These are phyloP conservation scores for Zaprionus lachaisei DNA, from an alignment of 1,140 invertebrate genomes.

Conservation along the genomic window DNA sequence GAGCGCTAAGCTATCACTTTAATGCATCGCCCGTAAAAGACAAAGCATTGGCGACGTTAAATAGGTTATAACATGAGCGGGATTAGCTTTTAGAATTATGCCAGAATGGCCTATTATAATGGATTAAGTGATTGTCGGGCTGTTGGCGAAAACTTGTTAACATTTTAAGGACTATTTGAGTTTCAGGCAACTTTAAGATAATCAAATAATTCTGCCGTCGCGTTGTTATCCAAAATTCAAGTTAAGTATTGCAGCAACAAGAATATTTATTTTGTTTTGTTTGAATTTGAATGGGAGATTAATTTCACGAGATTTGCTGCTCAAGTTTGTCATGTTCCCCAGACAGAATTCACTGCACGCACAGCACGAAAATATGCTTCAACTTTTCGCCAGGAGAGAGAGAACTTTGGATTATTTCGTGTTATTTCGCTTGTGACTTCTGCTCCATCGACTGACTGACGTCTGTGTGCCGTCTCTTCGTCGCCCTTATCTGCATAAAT, in stretches of 20 bases:
- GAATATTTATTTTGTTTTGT: not conserved
- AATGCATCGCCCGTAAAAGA: conserved; percentile 50
- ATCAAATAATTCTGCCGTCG: not conserved
- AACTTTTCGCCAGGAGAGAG: conserved; percentile 18
- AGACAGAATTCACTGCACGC: conserved; percentile 2
- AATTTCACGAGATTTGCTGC: not conserved
- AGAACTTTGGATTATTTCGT: conserved; percentile 10
- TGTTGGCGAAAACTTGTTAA: not conserved
- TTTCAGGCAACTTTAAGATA: not conserved
- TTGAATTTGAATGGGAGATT: not conserved
- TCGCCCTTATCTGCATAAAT: conserved; percentile 71
- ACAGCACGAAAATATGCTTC: conserved; percentile 9
- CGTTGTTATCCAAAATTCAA: not conserved
- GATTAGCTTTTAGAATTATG: conserved; percentile 59
- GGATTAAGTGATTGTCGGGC: not conserved
- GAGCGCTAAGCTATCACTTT: conserved; percentile 59
- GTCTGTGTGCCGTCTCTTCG: conserved; percentile 10
- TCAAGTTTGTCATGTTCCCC: not conserved
- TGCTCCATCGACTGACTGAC: conserved; percentile 25
- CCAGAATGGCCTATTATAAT: not conserved
- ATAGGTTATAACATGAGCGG: conserved; percentile 38
- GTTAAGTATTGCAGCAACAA: not conserved
- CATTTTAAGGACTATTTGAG: not conserved
- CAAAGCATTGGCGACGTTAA: conserved; percentile 41
- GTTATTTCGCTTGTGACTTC: conserved; percentile 17